Percentiles rank a stretch among this genome's conserved stretches.
Conservation (phyloP, 2,888 invertebrate genomes). For the Chrysolina oricalcia region DNA sequence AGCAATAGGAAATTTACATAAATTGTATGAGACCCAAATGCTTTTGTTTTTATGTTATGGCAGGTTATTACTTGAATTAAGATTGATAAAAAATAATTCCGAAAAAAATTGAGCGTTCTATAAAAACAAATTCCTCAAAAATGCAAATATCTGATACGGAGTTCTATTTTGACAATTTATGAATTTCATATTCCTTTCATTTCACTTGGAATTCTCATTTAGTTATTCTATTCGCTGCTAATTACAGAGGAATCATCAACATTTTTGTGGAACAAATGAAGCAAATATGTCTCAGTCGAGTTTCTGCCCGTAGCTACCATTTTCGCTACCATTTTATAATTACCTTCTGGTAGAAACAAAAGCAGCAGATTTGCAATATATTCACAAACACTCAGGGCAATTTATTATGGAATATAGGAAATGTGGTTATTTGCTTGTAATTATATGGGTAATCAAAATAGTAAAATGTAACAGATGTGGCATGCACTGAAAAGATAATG, state of each 20-base stretch:
- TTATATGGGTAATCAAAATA: conserved; percentile 16
- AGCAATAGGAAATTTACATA: too few relatives aligned
- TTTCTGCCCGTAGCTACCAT: conserved; percentile 19
- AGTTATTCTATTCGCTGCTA: not conserved
- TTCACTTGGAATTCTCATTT: not conserved
- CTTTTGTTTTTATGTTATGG: too few relatives aligned
- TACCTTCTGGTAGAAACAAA: not conserved
- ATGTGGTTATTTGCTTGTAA: not conserved
- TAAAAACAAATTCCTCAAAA: too few relatives aligned
- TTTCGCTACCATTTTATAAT: conserved; percentile 30
- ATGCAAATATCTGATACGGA: too few relatives aligned
- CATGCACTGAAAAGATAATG: not conserved
- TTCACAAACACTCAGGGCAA: conserved; percentile 6
- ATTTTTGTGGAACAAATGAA: conserved; percentile 23
- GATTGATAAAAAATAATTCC: too few relatives aligned
- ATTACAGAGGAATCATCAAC: conserved; percentile 15
- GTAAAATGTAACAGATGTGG: not conserved
- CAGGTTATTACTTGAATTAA: too few relatives aligned
- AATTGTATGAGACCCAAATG: too few relatives aligned
- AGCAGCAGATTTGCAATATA: not conserved
- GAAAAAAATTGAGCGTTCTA: too few relatives aligned
- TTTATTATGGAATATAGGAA: conserved; percentile 14
- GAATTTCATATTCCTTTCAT: not conserved
- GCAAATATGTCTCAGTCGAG: conserved; percentile 24
- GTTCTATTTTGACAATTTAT: not conserved